phyloP scores from a whole-genome alignment of 2,113 vertebrate species.

The Tor tambroides region DNA sequence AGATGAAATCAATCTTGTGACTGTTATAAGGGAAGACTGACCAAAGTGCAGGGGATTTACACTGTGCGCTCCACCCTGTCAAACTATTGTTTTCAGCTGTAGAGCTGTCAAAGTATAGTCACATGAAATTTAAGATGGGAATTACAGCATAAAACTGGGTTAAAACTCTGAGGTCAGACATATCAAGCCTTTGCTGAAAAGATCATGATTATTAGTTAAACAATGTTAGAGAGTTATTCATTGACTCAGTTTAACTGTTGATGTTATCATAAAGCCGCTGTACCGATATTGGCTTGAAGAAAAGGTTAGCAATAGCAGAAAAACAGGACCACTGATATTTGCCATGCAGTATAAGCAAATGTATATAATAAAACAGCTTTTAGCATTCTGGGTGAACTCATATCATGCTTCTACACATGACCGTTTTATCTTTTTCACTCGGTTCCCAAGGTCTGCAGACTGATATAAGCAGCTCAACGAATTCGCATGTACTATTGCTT shows the following conservation, averaged over 20 bases:
- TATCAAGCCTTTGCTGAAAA: neutral
- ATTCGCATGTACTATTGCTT: neutral
- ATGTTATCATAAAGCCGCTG: neutral
- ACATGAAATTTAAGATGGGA: neutral
- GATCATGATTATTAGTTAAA: neutral
- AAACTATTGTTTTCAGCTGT: neutral
- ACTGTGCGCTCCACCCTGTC: neutral
- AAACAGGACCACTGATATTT: neutral
- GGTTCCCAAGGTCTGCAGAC: neutral
- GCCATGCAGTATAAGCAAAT: neutral
- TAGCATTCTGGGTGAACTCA: neutral
- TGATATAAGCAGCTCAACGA: neutral
- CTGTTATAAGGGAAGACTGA: neutral
- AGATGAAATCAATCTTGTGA: neutral
- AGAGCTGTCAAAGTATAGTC: neutral
- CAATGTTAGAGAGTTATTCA: neutral
- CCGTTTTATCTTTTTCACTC: neutral
- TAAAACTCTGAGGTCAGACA: neutral
- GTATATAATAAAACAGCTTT: neutral
- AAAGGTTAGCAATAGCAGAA: neutral
- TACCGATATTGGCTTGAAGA: neutral
- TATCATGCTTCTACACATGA: neutral
- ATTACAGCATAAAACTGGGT: neutral
- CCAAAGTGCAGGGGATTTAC: neutral
- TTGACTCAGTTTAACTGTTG: neutral